A percentile compares a stretch with the other conserved stretches of the same genome.
Evolutionary conservation across 2,113 vertebrate species (phyloP).

Genomic region (Tapirus terrestris): DNA sequence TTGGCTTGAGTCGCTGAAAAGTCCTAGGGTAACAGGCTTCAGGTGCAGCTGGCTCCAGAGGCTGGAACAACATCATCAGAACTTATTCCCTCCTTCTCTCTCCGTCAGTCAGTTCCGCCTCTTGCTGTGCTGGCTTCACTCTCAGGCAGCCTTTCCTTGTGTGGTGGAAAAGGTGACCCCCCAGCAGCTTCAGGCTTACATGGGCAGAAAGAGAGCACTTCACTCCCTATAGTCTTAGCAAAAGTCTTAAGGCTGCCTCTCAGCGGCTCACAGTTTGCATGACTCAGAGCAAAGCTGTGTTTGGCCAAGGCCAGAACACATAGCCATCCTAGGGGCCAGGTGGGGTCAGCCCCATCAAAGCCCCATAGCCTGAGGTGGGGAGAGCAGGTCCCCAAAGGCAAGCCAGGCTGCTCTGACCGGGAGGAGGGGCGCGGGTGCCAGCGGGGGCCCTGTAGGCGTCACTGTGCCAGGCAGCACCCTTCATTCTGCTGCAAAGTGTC

Average conservation of each 20-base stretch:
- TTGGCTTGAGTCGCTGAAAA: background rate
- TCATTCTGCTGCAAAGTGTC: rapidly evolving
- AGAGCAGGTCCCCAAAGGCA: background rate
- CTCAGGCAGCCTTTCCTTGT: background rate
- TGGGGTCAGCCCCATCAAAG: background rate
- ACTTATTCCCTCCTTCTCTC: background rate
- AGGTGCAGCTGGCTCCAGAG: conserved; percentile 42
- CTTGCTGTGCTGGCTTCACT: background rate
- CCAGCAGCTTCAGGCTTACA: background rate
- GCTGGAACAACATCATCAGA: background rate
- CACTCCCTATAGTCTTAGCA: background rate
- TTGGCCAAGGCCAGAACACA: background rate
- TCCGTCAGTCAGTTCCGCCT: background rate
- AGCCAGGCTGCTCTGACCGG: background rate
- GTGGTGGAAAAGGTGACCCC: background rate
- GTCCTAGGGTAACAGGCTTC: background rate
- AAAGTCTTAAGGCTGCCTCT: background rate
- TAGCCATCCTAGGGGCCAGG: background rate
- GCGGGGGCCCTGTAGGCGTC: background rate
- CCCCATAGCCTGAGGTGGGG: background rate
- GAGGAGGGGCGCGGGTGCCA: background rate
- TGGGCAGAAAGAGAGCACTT: background rate
- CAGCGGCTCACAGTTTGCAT: rapidly evolving
- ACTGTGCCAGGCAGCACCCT: background rate
- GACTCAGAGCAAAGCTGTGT: background rate